A percentile compares a stretch with the other conserved stretches of the same genome.
Evolutionary conservation across 2,888 invertebrate species (phyloP).

Genomic region (Rhaphigaster nebulosa): DNA sequence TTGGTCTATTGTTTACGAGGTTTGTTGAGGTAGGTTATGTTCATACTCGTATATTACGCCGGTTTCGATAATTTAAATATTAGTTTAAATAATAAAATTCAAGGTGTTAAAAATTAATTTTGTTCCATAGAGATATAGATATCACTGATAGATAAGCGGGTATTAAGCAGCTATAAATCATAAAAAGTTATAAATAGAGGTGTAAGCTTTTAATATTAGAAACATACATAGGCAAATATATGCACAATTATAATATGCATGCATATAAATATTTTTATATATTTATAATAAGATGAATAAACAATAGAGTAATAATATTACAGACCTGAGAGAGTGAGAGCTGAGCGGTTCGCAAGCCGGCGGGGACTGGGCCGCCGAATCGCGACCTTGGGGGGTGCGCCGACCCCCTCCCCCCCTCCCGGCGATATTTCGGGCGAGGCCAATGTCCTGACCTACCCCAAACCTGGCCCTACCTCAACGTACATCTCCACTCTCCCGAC

Average conservation of each 20-base stretch:
- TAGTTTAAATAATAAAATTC: background rate
- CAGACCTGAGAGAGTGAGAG: constrained; percentile 16
- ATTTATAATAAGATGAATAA: background rate
- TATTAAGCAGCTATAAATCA: background rate
- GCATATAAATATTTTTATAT: background rate
- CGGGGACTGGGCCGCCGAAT: constrained; percentile 52
- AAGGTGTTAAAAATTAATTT: background rate
- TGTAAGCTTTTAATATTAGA: background rate
- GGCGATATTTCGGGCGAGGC: constrained; percentile 8
- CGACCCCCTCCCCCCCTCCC: constrained; percentile 48
- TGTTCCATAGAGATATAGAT: background rate
- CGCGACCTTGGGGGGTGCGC: constrained; percentile 51
- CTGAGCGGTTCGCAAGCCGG: constrained; percentile 6
- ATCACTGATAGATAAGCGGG: background rate
- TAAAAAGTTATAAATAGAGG: background rate
- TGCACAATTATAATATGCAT: background rate
- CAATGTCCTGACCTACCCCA: constrained; percentile 56
- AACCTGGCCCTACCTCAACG: constrained; percentile 52
- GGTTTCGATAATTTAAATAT: background rate
- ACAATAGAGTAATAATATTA: background rate
- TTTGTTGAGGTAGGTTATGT: background rate
- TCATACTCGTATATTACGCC: background rate
- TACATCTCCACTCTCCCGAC: background rate
- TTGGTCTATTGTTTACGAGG: background rate
- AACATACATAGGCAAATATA: background rate